Evolutionary conservation across 2,888 invertebrate species (phyloP).

Genomic region (Eledona agricola): DNA sequence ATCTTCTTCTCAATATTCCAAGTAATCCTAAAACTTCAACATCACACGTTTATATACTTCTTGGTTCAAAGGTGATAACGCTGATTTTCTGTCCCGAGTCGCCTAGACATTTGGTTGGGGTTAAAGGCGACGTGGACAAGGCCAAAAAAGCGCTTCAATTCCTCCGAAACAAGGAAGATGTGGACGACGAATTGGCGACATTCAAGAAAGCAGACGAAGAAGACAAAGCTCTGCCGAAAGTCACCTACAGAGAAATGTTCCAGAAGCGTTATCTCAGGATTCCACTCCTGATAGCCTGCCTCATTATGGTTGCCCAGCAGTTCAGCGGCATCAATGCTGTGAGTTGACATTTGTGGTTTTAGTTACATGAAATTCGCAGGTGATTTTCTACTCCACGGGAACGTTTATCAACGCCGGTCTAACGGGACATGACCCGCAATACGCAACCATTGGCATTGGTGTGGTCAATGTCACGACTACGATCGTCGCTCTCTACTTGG

Average conservation of each 20-base stretch:
- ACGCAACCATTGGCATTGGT: constrained; percentile 86
- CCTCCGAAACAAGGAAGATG: constrained; percentile 79
- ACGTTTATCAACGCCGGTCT: constrained; percentile 55
- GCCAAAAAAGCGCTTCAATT: constrained; percentile 80
- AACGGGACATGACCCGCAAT: constrained; percentile 69
- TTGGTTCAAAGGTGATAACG: constrained; percentile 63
- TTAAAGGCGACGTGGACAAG: constrained; percentile 73
- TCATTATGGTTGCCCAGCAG: constrained; percentile 89
- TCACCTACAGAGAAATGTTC: constrained; percentile 76
- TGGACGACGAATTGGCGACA: constrained; percentile 85
- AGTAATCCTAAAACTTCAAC: constrained; percentile 31
- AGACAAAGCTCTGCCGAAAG: constrained; percentile 70
- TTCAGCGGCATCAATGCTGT: constrained; percentile 89
- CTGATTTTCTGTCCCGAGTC: constrained; percentile 86
- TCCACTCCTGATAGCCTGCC: constrained; percentile 80
- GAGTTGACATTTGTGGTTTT: too few species aligned
- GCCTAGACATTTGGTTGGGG: constrained; percentile 78
- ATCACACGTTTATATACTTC: constrained; percentile 1
- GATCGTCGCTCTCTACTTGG: constrained; percentile 77
- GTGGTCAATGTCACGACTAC: constrained; percentile 89
- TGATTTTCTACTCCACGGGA: constrained; percentile 18
- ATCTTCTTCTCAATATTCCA: constrained; percentile 76
- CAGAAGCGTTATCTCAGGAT: constrained; percentile 75
- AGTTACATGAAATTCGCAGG: constrained; percentile 1
- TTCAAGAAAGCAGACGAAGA: constrained; percentile 69